Base-by-base conservation (phyloP, 2,888 invertebrate genomes). In the Myathropa florea region DNA sequence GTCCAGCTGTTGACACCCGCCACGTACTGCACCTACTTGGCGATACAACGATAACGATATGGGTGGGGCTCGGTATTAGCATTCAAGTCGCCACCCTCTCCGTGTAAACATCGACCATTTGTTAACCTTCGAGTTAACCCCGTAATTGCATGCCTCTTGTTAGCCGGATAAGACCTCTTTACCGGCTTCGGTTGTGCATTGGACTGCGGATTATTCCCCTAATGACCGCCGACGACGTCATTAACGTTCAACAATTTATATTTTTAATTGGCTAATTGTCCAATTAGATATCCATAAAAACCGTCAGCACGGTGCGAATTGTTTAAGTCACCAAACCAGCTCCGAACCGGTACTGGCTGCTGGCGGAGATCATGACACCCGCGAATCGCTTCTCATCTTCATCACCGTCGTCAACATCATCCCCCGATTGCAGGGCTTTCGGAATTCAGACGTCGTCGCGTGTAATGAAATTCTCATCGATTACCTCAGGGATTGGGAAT, bases 401-500 rank as follows among this genome's bases (percentile, higher is more conserved):
- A 12, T 33, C 30, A 28, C n/a, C 36, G 12, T 10, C 14, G 21
- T n/a, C 39, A 28, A 36, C 59, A 68, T 24, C 77, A 77, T 70
- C 77, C 68, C 76, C 33, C 67, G 24, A 59, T 10, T 26, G 26
- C 33, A 53, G 23, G 23, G 39, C 7, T 23, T 36, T 21, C 36
- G 6, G 36, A 18, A n/a, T n/a, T n/a, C n/a, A n/a, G n/a, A n/a
- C n/a, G n/a, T n/a, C 28, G 10, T 65, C 23, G 75, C 59, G 59
- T 59, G 18, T 18, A 67, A 53, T 60, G 30, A 46, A 36, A 55
- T 14, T 64, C 12, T 14, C 14, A 78, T 23, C 53, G 68, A 84
- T 81, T 81, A 85, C 76, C 60, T 81, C 84, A 85, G 23, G 61
- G 65, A 33, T 23, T 14, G 36, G 46, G 70, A 71, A 82, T 77